phyloP scores from a whole-genome alignment of 1,140 invertebrate genomes.

The Portunus trituberculatus region DNA sequence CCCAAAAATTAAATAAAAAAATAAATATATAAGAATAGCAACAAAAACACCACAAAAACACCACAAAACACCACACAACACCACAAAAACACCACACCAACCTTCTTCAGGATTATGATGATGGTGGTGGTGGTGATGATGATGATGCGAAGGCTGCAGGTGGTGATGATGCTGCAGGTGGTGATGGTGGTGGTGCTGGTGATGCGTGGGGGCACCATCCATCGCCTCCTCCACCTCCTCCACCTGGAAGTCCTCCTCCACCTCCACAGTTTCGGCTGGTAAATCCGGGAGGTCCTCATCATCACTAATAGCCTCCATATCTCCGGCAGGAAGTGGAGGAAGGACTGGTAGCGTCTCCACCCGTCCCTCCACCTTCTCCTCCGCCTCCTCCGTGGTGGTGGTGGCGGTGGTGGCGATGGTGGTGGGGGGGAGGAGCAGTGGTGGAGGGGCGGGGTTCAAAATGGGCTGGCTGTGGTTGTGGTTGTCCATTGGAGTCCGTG shows the following conservation, averaged over 20 bases:
- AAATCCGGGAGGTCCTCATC: constrained; percentile 77
- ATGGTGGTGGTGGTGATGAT: neutral
- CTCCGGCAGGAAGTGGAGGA: constrained; percentile 79
- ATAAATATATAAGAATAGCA: no score
- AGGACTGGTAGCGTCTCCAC: constrained; percentile 22
- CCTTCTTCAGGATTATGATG: neutral
- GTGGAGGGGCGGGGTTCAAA: neutral
- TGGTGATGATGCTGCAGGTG: neutral
- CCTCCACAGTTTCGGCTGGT: constrained; percentile 66
- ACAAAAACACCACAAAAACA: neutral
- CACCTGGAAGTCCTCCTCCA: constrained; percentile 65
- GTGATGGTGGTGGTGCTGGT: neutral
- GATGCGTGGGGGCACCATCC: constrained; percentile 38
- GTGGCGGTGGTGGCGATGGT: constrained; percentile 28
- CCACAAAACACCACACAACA: no score
- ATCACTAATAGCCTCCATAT: constrained; percentile 80
- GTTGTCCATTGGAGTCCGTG: constrained; percentile 55
- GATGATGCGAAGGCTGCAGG: neutral
- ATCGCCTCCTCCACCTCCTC: constrained; percentile 63
- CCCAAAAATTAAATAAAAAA: no score
- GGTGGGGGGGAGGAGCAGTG: neutral
- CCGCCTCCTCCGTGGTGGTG: constrained; percentile 56
- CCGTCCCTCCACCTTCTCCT: neutral
- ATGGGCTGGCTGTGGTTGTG: neutral
- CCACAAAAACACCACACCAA: neutral